Base-by-base conservation (phyloP, 2,797 vertebrate genomes). In the Macrochelys suwanniensis region DNA sequence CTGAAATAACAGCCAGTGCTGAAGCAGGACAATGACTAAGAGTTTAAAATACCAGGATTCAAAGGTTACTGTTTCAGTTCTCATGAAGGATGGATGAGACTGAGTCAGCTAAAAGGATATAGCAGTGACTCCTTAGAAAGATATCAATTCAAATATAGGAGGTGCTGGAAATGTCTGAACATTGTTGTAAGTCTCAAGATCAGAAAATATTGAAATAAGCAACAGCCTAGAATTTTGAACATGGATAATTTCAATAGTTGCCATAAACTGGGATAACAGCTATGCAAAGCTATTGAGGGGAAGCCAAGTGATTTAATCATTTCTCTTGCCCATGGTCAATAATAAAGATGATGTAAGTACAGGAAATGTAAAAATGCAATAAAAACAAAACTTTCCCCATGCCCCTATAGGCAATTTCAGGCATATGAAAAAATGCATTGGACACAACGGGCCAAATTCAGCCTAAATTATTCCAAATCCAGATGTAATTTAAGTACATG, bases 341-440 rank as follows among this genome's bases (percentile, higher is more conserved):
- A 5, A 0, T 6, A 49, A 80, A 89, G 74, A 45, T 23, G 2
- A 87, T 89, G 90, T 83, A 59, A 59, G 3, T 49, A 21, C 16
- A 85, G 8, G 6, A 33, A 50, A 53, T 25, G 59, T 74, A 51
- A 87, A 37, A 90, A 37, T 21, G 19, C n/a, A 23, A 42, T 17
- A 77, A 51, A 85, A 87, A 31, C 49, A 31, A 1, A 88, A 31
- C 91, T 85, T 87, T 19, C 15, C 77, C 50, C 57, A 92, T 82
- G 0, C 7, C 7, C 3, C 54, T 16, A 89, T 49, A 80, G 31
- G 42, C 42, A 81, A 15, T 3, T 45, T 37, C 0, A 0, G 59
- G 65, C 28, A 49, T 85, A n/a, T 3, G 6, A 59, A 82, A 74
- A 5, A 54, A 7, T 71, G 17, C 8, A 87, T 28, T 45, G 25